Evolutionary conservation across 2,113 vertebrate genomes (phyloP), one percentile per base, ranked within the genome.

Genomic region (Setophaga kirtlandii): DNA sequence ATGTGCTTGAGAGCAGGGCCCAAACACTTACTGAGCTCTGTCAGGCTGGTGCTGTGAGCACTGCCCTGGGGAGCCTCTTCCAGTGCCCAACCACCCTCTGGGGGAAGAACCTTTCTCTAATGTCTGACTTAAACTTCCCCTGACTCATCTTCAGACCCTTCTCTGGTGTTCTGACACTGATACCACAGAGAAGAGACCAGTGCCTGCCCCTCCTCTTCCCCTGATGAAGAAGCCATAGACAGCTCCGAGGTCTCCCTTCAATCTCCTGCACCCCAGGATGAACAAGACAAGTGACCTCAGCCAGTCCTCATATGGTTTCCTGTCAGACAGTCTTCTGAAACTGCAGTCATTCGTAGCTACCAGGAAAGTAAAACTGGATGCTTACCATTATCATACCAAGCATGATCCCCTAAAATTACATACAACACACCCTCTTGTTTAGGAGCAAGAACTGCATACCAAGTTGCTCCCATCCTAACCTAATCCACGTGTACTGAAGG

Each of bases 1-100:
- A 0, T 3, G 33, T 12, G 4, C 12, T 11, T 18, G 37, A 75
- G 16, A 53, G 23, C 19, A 21, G 2, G 8, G 15, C 15, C 8
- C 47, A 89, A 60, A 31, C 6, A 5, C 20, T 20, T 14, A 28
- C 7, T 68, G n/a, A 52, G 7, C 19, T 52, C 44, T 75, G 15
- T 1, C 86, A 44, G 68, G 44, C 22, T 44, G 68, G 37, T 44
- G 35, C 52, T 52, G 15, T 19, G 22, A 44, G 37, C 67, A 33
- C 44, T 58, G 2, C 33, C 33, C 37, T 15, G 6, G 12, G 2
- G 7, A 59, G 28, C 33, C 19, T 24, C 0, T n/a, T 64, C 33
- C 53, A 75, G 69, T 7, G 16, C 11, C 60, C 53, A 46, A 2
- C 0, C 28, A 39, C 16, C 9, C 23, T 39, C 22, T 53, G 33